Conservation (phyloP, 2,113 vertebrate genomes). For the Oxyura jamaicensis region DNA sequence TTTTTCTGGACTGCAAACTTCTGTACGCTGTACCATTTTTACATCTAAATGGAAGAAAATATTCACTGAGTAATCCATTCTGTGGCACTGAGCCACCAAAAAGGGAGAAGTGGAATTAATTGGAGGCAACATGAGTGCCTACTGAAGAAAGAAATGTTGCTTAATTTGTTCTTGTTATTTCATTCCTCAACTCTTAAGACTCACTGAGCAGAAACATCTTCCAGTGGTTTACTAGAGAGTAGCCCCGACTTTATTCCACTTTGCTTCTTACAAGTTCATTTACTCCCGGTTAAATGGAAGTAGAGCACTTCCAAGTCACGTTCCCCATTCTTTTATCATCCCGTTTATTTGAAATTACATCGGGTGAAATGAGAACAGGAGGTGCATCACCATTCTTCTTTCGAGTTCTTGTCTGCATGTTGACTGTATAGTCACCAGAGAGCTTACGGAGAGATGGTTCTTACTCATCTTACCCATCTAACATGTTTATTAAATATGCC, state of each 20-base stretch:
- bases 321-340: background rate
- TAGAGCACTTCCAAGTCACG: background rate
- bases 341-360: accelerated
- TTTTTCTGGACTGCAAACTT: background rate
- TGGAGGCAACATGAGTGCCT: background rate
- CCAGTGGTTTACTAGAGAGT: background rate
- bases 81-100: background rate
- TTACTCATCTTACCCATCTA: background rate
- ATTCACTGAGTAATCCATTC: background rate
- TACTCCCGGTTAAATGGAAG: background rate
- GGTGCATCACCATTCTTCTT: background rate
- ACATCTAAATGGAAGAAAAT: background rate
- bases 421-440: background rate
- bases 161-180: background rate
- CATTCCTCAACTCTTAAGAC: background rate
- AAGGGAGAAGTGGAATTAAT: background rate
- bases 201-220: background rate
- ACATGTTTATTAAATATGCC: background rate
- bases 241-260: background rate
- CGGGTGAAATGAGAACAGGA: background rate
- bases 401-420: background rate
- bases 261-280: background rate
- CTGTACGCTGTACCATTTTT: background rate
- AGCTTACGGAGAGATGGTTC: background rate
- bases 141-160: background rate